Evolutionary conservation across 2,113 vertebrate genomes (phyloP).

Genomic region (Thryonomys swinderianus): DNA sequence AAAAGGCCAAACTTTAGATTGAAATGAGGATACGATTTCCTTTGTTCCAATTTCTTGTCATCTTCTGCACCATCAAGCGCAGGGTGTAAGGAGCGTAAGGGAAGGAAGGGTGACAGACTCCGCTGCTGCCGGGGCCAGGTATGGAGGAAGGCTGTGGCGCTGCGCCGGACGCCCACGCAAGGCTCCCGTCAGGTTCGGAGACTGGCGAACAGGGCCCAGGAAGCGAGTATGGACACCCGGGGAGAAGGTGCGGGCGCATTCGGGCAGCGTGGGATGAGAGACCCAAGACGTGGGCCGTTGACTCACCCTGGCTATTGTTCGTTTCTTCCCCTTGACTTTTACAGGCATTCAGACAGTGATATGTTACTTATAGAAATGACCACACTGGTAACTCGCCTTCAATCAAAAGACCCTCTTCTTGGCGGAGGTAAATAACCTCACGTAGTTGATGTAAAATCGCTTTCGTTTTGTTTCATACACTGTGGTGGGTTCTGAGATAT

Average conservation of each 20-base stretch:
- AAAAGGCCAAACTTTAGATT: background rate
- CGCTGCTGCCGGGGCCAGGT: background rate
- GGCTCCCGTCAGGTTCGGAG: background rate
- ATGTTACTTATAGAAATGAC: background rate
- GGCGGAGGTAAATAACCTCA: background rate
- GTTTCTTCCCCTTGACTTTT: background rate
- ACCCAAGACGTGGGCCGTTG: background rate
- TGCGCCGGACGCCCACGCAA: background rate
- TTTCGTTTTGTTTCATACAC: conserved; percentile 6
- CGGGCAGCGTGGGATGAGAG: background rate
- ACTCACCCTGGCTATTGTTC: background rate
- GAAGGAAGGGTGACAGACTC: background rate
- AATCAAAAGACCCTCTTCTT: background rate
- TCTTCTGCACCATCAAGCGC: background rate
- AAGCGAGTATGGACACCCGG: background rate
- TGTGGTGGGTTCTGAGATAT: background rate
- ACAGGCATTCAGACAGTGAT: background rate
- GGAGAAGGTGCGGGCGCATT: background rate
- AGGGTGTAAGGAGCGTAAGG: background rate
- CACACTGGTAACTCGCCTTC: background rate
- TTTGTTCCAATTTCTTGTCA: background rate
- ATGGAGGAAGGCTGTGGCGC: background rate
- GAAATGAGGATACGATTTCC: background rate
- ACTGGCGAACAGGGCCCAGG: background rate
- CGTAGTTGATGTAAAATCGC: background rate